Conservation (phyloP, 2,113 vertebrate species). For the Ranitomeya variabilis region DNA sequence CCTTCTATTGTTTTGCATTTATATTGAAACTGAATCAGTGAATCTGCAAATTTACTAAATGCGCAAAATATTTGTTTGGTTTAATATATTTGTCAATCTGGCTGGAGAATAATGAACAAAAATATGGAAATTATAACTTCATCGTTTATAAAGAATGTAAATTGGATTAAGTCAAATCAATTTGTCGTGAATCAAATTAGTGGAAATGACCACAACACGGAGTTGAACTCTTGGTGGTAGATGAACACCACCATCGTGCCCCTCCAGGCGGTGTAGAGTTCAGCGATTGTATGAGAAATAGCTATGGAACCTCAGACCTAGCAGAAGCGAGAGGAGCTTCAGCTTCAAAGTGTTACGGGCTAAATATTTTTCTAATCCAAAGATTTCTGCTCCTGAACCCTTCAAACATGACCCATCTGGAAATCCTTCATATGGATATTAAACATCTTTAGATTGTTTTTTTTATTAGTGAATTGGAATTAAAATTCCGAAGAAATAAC, state of each 20-base stretch:
- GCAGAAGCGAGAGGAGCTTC: slow-evolving; percentile 14
- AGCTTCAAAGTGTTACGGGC: slow-evolving; percentile 51
- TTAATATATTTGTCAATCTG: not conserved
- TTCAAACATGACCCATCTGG: slow-evolving; percentile 49
- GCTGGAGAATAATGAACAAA: not conserved
- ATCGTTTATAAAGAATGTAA: slow-evolving; percentile 10
- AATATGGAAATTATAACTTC: slow-evolving; percentile 5
- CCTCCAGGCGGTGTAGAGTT: slow-evolving; percentile 8
- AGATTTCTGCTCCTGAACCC: slow-evolving; percentile 44
- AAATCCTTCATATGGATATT: slow-evolving; percentile 54
- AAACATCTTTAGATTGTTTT: slow-evolving; percentile 54
- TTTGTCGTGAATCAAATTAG: slow-evolving; percentile 22
- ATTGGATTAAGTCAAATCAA: slow-evolving; percentile 21
- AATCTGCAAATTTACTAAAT: not conserved
- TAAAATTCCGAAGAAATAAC: slow-evolving; percentile 46
- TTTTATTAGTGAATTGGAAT: slow-evolving; percentile 54
- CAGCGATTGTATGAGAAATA: not conserved
- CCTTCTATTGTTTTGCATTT: not conserved
- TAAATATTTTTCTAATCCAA: slow-evolving; percentile 50
- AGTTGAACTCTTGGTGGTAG: slow-evolving; percentile 12
- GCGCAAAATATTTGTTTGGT: not conserved
- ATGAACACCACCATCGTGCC: not conserved
- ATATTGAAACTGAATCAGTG: not conserved
- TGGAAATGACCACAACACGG: slow-evolving; percentile 14
- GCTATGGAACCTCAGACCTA: not conserved